Percentiles rank a stretch among this genome's conserved stretches.
Conservation (phyloP, 2,797 vertebrate genomes). For the Silurus aristotelis region DNA sequence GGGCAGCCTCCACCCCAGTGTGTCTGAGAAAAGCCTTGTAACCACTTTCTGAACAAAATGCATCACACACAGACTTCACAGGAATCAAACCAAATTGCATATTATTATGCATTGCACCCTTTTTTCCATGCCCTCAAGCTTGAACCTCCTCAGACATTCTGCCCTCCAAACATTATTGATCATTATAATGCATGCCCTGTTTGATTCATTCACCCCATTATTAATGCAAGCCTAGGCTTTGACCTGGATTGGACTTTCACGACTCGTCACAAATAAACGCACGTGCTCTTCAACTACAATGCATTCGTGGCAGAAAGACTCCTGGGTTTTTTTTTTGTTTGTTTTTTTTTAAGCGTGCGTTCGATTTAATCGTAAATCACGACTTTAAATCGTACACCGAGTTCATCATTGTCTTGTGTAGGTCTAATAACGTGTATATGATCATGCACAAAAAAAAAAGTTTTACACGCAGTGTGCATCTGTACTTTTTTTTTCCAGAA, state of each 20-base stretch:
- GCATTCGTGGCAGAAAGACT: constrained; percentile 24
- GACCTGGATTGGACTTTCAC: not conserved
- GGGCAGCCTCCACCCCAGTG: not conserved
- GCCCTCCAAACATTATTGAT: not conserved
- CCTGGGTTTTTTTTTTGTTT: too few species aligned
- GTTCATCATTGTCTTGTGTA: not conserved
- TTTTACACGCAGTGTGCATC: not conserved
- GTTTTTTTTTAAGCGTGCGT: too few species aligned
- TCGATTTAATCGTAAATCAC: too few species aligned
- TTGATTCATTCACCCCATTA: not conserved
- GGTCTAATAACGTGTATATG: not conserved
- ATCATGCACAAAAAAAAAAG: not conserved
- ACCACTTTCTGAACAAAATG: not conserved
- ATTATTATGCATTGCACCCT: not conserved
- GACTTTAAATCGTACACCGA: not conserved
- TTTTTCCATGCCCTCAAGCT: not conserved
- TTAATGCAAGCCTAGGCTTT: too few species aligned
- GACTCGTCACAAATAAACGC: not conserved
- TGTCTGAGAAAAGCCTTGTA: not conserved
- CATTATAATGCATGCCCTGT: not conserved
- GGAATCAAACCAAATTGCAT: not conserved
- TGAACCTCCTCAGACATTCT: not conserved
- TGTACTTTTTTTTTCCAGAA: not conserved
- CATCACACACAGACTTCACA: not conserved
- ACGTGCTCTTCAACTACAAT: not conserved